phyloP scores from a whole-genome alignment of 2,888 invertebrate genomes.

The Argyra leucocephala region DNA sequence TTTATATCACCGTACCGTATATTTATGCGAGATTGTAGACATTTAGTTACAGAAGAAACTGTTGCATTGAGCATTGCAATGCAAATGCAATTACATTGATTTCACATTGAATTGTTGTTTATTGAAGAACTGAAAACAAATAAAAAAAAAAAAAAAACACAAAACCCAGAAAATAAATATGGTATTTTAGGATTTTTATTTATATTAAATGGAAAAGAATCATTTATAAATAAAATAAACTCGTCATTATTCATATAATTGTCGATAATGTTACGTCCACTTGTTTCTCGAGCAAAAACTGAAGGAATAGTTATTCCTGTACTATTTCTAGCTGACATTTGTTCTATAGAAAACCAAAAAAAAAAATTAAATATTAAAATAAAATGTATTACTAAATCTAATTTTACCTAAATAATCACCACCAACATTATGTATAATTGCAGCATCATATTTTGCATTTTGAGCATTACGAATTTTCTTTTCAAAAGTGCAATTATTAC shows the following conservation, averaged over 20 bases:
- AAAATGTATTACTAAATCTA: neutral
- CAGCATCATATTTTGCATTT: conserved; percentile 66
- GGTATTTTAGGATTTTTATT: conserved; percentile 83
- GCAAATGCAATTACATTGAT: too few species aligned
- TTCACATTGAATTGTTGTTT: too few species aligned
- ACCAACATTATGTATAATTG: conserved; percentile 78
- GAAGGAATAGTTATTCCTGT: conserved; percentile 62
- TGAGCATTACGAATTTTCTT: conserved; percentile 78
- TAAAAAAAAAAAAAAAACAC: conserved; percentile 81
- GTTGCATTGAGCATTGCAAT: too few species aligned
- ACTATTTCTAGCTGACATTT: conserved; percentile 68
- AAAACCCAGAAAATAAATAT: conserved; percentile 84
- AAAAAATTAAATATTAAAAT: conserved; percentile 8
- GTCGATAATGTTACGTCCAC: conserved; percentile 55
- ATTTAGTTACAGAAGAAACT: too few species aligned
- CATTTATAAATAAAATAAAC: conserved; percentile 61
- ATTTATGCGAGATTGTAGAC: too few species aligned
- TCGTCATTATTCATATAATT: conserved; percentile 53
- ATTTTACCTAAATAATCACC: conserved; percentile 68
- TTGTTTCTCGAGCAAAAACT: conserved; percentile 67
- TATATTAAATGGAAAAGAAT: conserved; percentile 74
- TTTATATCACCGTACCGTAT: too few species aligned
- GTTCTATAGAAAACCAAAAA: conserved; percentile 47
- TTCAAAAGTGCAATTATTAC: conserved; percentile 69
- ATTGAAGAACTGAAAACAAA: too few species aligned